Evolutionary conservation across 2,113 vertebrate genomes (phyloP), one percentile per base, ranked within the genome.

Genomic region (Ailuropoda melanoleuca): DNA sequence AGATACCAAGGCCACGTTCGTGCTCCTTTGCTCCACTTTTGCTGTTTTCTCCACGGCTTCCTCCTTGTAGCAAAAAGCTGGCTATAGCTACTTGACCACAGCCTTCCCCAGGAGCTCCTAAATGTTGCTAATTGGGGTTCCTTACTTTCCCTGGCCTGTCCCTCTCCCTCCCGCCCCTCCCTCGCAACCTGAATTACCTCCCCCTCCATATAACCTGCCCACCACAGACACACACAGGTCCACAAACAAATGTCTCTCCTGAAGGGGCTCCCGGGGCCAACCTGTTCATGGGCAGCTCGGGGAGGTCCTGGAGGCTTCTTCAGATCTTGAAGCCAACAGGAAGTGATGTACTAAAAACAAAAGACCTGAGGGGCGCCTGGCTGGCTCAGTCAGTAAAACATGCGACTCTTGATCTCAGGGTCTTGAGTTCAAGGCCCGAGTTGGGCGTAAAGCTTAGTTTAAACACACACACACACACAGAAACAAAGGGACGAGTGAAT

Each of bases 261-360:
- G 96, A 97, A 98, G 39, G 58, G 78, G 95, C 62, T 88, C 17
- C 58, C 83, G 6, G 82, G 8, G 83, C 96, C 83, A 86, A 72
- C 58, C 92, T 74, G 55, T 96, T 92, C 93, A 94, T 89, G 75
- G 84, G 96, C 92, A 88, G 90, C 95, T 97, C 85, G 68, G 48
- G 21, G 92, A 97, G 95, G 48, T 97, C 81, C 97, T 90, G 31
- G 66, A 95, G 83, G 96, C 84, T 97, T 96, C 92, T 98, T 95
- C 96, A 93, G 89, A 92, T 97, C 93, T 97, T 96, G 87, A 98
- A 98, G 94, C 92, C 94, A 97, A 97, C 53, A 56, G 78, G 48
- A 98, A 97, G 97, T 87, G 90, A 98, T 98, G 97, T 97, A 96
- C 94, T 98, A 81, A 98, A 95, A 92, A 83, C 1, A 39, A 93